Conservation (phyloP, 2,888 invertebrate species). For the Drosophila neonasuta region DNA sequence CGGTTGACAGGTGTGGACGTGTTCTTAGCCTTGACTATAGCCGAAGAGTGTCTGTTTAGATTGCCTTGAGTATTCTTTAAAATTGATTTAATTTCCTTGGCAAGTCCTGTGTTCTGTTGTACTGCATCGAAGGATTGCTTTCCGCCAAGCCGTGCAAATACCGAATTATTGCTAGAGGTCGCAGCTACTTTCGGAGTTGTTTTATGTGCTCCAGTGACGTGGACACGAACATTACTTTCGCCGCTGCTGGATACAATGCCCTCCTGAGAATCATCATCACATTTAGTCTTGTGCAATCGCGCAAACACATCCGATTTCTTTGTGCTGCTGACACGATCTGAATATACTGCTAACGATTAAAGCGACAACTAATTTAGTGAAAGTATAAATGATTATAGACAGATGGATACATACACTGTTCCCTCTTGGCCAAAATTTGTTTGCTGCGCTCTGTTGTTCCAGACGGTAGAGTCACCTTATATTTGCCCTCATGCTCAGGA, state of each 20-base stretch:
- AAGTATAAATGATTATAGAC: background rate
- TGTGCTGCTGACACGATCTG: constrained; percentile 74
- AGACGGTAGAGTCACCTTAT: constrained; percentile 84
- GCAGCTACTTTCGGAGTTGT: constrained; percentile 13
- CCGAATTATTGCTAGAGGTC: constrained; percentile 69
- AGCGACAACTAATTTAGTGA: too few species aligned
- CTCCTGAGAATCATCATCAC: constrained; percentile 63
- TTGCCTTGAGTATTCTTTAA: constrained; percentile 68
- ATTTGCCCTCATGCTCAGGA: constrained; percentile 84
- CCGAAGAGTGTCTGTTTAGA: constrained; percentile 38
- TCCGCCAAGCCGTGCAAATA: constrained; percentile 81
- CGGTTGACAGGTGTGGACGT: constrained; percentile 44
- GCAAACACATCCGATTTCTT: constrained; percentile 77
- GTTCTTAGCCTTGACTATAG: constrained; percentile 71
- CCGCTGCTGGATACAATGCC: constrained; percentile 66
- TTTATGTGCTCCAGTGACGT: constrained; percentile 62
- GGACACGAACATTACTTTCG: constrained; percentile 65
- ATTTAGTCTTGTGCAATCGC: constrained; percentile 66
- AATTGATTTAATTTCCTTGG: constrained; percentile 79
- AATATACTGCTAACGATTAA: constrained; percentile 69
- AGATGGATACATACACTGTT: constrained; percentile 72
- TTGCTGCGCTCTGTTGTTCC: constrained; percentile 83
- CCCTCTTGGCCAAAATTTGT: constrained; percentile 82
- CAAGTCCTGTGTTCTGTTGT: constrained; percentile 38
- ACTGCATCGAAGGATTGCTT: constrained; percentile 54